These are phyloP conservation scores for Hyposoter didymator DNA, from an alignment of 2,888 invertebrate species.

Conservation along the genomic window DNA sequence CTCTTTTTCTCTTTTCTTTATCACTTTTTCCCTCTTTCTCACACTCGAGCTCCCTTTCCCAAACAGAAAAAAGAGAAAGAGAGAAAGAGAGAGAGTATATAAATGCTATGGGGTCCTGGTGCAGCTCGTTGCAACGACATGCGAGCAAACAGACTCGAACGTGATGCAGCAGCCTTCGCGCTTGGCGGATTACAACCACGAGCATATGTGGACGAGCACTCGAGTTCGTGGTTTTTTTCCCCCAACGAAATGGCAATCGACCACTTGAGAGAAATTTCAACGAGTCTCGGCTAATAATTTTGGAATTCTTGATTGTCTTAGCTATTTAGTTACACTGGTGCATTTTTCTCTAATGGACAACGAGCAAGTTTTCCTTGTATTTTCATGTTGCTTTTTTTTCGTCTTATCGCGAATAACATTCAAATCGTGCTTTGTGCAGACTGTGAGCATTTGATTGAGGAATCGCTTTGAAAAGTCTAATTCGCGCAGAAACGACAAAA, in stretches of 20 bases:
- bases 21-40: conserved; percentile 8
- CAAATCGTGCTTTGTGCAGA: no score
- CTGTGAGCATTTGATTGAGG: no score
- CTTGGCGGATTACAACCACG: conserved; percentile 50
- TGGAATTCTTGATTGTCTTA: background rate
- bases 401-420: no score
- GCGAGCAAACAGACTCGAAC: conserved; percentile 56
- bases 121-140: conserved; percentile 60
- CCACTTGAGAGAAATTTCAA: conserved; percentile 24
- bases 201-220: conserved; percentile 2
- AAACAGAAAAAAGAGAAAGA: conserved; percentile 39
- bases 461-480: no score
- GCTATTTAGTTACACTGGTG: background rate
- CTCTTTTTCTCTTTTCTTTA: conserved; percentile 37
- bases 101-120: conserved; percentile 55
- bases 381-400: background rate
- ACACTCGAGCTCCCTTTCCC: conserved; percentile 30
- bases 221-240: background rate
- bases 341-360: background rate
- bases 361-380: background rate
- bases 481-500: no score
- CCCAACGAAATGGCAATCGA: conserved; percentile 30
- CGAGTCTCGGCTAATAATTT: background rate
- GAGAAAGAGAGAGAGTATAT: conserved; percentile 51
- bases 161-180: conserved; percentile 64